These are phyloP conservation scores for Acrocera orbiculus DNA, from an alignment of 2,888 invertebrate species.

Conservation along the genomic window DNA sequence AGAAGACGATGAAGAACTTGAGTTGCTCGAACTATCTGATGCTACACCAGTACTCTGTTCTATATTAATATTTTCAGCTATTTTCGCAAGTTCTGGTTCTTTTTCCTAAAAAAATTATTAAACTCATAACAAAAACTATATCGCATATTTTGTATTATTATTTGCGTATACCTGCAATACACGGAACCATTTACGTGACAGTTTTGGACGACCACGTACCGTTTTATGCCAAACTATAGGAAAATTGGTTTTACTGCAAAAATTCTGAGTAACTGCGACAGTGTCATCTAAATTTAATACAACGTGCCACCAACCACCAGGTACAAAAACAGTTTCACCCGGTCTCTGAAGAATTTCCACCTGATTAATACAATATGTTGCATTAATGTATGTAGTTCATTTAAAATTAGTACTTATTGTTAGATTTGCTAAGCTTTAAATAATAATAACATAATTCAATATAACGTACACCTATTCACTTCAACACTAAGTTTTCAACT, in stretches of 20 bases:
- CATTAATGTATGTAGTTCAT: not conserved
- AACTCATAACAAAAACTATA: not conserved
- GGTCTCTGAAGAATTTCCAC: conserved; percentile 89
- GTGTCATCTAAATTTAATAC: conserved; percentile 93
- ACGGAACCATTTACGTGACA: conserved; percentile 83
- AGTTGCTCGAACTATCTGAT: conserved; percentile 84
- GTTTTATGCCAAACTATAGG: conserved; percentile 98
- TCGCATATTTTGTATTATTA: not conserved
- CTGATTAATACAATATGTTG: too few relatives aligned
- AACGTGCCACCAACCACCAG: conserved; percentile 99
- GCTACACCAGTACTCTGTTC: conserved; percentile 76
- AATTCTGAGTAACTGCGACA: conserved; percentile 96
- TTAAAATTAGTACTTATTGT: not conserved
- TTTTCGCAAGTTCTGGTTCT: conserved; percentile 56
- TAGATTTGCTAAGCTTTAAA: too few relatives aligned
- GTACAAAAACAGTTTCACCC: conserved; percentile 96
- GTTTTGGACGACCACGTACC: conserved; percentile 83
- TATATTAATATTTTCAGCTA: conserved; percentile 72
- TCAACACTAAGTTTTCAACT: too few relatives aligned
- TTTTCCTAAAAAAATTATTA: conserved; percentile 33
- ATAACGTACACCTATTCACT: too few relatives aligned
- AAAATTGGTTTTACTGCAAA: conserved; percentile 88
- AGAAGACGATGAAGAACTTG: conserved; percentile 56
- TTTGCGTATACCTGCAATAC: conserved; percentile 31
- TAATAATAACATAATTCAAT: too few relatives aligned